Conservation (phyloP, 1,140 invertebrate genomes). For the Neodiprion lecontei region DNA sequence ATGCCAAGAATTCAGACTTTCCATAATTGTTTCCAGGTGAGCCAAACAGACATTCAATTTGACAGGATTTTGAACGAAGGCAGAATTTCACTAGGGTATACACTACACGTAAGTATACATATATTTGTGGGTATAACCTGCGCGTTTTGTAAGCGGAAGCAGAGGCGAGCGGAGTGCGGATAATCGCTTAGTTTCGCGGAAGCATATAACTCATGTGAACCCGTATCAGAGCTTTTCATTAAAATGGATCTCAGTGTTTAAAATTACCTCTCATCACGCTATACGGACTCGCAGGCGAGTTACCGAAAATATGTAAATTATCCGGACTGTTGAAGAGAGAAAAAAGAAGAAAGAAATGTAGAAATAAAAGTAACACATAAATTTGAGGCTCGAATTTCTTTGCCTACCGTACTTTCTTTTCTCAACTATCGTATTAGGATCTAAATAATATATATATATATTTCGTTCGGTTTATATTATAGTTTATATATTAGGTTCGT, state of each 20-base stretch:
- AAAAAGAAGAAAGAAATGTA: too few species aligned
- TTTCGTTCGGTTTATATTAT: too few species aligned
- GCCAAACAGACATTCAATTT: not conserved
- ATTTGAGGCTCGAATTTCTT: too few species aligned
- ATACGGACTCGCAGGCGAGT: not conserved
- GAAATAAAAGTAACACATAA: too few species aligned
- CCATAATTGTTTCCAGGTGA: not conserved
- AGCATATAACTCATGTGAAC: not conserved
- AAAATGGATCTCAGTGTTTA: not conserved
- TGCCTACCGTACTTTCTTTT: too few species aligned
- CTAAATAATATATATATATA: too few species aligned
- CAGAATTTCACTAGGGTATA: not conserved
- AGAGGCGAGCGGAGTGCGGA: not conserved
- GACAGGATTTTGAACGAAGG: not conserved
- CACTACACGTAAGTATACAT: too few species aligned
- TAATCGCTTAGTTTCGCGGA: not conserved
- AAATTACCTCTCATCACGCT: constrained; percentile 2
- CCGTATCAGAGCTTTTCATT: too few species aligned
- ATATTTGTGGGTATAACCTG: too few species aligned
- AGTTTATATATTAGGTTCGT: too few species aligned
- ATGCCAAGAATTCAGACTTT: not conserved
- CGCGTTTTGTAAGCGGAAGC: not conserved
- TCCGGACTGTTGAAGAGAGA: not conserved
- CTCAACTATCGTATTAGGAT: too few species aligned
- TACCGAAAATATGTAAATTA: not conserved